Base-by-base conservation (phyloP, 1,140 invertebrate species). In the Caenorhabditis inopinata region DNA sequence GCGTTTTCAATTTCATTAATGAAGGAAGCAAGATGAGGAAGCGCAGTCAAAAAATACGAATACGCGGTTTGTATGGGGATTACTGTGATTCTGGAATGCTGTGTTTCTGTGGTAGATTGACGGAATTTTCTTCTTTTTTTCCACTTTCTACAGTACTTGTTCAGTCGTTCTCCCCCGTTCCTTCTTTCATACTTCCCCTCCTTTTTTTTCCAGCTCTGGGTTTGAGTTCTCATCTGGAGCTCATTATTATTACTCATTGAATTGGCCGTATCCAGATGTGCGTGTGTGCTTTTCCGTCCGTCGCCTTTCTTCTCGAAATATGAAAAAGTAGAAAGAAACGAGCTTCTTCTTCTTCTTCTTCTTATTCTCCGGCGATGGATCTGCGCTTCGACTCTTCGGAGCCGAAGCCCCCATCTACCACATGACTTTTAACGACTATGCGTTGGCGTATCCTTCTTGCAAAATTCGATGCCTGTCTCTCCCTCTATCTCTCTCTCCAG, bases 201-300 rank as follows among this genome's bases (percentile, higher is more conserved):
- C 18, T 62, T 62, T 35, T 16, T 4, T 32, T 68, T 38, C 32
- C 32, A 68, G 32, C 25, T 21, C 32, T 7, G 32, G 25, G n/a
- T 42, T 42, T 42, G 5, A 5, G 5, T 68, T 68, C 32, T 68
- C 58, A 68, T 68, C 58, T 68, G 58, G 58, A 68, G 58, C 58
- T 68, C 58, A 68, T 68, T 68, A 68, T 68, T 68, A 68, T 68
- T 68, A 68, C 58, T 68, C 58, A 68, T 68, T 68, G 58, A 68
- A 68, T 68, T 68, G 58, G 58, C 58, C 58, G 58, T 68, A 68
- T 68, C 58, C 58, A 68, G 58, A 68, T 68, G 58, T 68, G 29
- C 38, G 12, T n/a, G 27, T 29, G 27, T 32, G 53, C 21, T 25
- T 23, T 51, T 51, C 23, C 49, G 27, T 32, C 51, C 4, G 46